Conservation (phyloP, 2,797 vertebrate genomes). For the Pseudocheirus occidentalis region DNA sequence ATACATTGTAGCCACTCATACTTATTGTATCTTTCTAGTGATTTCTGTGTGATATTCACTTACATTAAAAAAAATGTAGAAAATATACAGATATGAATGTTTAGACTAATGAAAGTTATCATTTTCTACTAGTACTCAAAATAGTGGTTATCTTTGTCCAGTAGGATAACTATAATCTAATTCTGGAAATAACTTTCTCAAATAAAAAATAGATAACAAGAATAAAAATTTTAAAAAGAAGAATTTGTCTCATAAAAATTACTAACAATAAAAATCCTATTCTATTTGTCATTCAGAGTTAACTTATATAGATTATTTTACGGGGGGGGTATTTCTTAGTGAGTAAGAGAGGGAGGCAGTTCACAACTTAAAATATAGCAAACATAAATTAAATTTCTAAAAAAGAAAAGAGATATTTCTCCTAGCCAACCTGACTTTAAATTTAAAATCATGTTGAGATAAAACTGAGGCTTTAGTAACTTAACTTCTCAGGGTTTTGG, state of each 20-base stretch:
- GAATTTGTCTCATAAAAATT: not conserved
- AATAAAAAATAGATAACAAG: not conserved
- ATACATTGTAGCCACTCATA: not conserved
- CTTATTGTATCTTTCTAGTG: not conserved
- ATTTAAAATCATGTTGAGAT: not conserved
- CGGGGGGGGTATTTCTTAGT: not conserved
- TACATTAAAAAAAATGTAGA: not conserved
- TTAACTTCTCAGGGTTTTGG: not conserved
- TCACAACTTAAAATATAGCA: not conserved
- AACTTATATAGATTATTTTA: not conserved
- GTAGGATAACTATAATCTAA: not conserved
- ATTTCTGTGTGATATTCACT: not conserved
- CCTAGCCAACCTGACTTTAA: not conserved
- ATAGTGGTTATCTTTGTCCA: not conserved
- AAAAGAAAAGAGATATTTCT: not conserved
- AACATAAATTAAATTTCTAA: not conserved
- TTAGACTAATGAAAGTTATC: not conserved
- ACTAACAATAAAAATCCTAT: not conserved
- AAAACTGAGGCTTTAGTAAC: not conserved
- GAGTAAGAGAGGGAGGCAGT: not conserved
- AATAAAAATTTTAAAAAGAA: not conserved
- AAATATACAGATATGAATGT: not conserved
- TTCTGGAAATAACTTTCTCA: not conserved
- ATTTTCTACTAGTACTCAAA: conserved; percentile 19
- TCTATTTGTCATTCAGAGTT: not conserved